Percentiles rank a stretch among this genome's conserved stretches.
Conservation (phyloP, 1,140 invertebrate species). For the Heterodera carotae region DNA sequence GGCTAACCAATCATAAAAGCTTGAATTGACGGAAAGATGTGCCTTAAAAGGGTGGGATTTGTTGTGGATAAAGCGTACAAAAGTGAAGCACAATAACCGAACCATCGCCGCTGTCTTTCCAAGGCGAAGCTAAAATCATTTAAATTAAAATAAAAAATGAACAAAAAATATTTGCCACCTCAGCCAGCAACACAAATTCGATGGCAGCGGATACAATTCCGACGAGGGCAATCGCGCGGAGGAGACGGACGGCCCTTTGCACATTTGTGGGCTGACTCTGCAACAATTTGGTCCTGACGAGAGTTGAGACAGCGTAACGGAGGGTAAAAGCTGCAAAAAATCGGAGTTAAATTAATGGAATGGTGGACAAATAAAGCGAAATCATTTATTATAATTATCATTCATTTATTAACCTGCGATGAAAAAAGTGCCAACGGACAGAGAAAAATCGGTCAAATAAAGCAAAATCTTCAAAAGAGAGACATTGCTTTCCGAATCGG, state of each 20-base stretch:
- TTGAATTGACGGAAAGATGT: slow-evolving; percentile 24
- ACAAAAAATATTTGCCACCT: neutral
- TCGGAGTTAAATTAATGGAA: neutral
- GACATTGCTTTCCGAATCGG: neutral
- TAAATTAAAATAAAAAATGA: neutral
- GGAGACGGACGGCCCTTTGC: slow-evolving; percentile 19
- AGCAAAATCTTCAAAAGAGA: slow-evolving; percentile 22
- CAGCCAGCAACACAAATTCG: slow-evolving; percentile 30
- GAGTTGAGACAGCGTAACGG: slow-evolving; percentile 18
- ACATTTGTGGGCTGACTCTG: slow-evolving; percentile 19
- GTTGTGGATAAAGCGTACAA: neutral
- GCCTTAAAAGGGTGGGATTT: neutral
- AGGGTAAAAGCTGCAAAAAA: slow-evolving; percentile 20
- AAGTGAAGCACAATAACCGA: neutral
- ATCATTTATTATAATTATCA: neutral
- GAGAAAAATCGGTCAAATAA: slow-evolving; percentile 6
- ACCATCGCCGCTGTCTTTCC: neutral
- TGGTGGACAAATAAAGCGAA: too few relatives aligned
- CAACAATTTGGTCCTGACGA: slow-evolving; percentile 20
- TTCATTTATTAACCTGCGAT: neutral
- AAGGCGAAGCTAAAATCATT: neutral
- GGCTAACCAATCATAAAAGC: slow-evolving; percentile 22
- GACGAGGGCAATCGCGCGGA: slow-evolving; percentile 25
- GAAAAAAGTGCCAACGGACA: slow-evolving; percentile 24
- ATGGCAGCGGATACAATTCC: slow-evolving; percentile 24